Conservation (phyloP, 2,113 vertebrate species). For the Clinocottus analis region DNA sequence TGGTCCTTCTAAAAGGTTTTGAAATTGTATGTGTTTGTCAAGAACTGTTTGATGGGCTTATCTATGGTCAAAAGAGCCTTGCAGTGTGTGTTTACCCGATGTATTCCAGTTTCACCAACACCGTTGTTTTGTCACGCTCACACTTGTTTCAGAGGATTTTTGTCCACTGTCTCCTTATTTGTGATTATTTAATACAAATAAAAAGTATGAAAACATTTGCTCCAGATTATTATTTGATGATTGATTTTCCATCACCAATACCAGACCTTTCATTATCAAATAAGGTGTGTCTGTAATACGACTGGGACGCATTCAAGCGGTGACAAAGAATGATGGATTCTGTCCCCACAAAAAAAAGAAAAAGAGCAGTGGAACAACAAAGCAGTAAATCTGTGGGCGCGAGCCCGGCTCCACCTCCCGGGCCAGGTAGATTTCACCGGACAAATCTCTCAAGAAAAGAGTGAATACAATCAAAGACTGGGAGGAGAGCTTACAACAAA, state of each 20-base stretch:
- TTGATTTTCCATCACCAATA: background rate
- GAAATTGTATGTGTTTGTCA: constrained; percentile 20
- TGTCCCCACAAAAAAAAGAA: constrained; percentile 25
- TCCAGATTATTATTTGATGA: constrained; percentile 4
- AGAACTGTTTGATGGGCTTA: constrained; percentile 34
- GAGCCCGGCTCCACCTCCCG: constrained; percentile 33
- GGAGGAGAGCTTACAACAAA: constrained; percentile 61
- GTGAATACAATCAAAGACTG: constrained; percentile 56
- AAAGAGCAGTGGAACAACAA: constrained; percentile 21
- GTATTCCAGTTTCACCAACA: constrained; percentile 38
- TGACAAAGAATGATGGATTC: constrained; percentile 35
- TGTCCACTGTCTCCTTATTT: constrained; percentile 57
- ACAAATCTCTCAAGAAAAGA: constrained; percentile 63
- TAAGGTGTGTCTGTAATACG: constrained; percentile 18
- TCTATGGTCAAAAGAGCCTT: constrained; percentile 4
- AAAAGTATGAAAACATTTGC: constrained; percentile 42
- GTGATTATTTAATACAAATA: constrained; percentile 73
- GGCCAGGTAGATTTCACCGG: constrained; percentile 34
- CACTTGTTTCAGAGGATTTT: constrained; percentile 55
- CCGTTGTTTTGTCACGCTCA: constrained; percentile 39
- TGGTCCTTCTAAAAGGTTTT: constrained; percentile 14
- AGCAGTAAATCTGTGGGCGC: constrained; percentile 32
- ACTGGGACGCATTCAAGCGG: constrained; percentile 9
- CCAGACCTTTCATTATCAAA: constrained; percentile 16
- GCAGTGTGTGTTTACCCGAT: constrained; percentile 49